phyloP scores from a whole-genome alignment of 2,888 invertebrate genomes.

The Cistogaster globosa region DNA sequence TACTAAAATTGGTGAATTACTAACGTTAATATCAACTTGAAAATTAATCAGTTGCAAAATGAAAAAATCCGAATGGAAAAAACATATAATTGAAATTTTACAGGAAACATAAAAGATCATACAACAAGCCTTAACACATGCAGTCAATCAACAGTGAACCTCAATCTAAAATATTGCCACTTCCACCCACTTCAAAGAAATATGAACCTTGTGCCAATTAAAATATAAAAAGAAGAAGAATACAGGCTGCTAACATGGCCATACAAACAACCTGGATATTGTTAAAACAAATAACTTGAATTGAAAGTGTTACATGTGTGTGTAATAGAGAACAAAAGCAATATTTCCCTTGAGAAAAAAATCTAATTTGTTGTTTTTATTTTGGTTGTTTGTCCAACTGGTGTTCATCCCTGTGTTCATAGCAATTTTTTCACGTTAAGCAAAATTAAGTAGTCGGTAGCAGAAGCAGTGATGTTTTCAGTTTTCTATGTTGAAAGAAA shows the following conservation, averaged over 20 bases:
- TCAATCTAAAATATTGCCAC: neutral
- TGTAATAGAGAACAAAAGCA: neutral
- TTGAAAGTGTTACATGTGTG: neutral
- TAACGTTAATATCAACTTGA: too few relatives aligned
- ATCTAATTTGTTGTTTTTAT: neutral
- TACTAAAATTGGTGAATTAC: too few relatives aligned
- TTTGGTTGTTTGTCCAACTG: neutral
- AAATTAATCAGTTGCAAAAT: too few relatives aligned
- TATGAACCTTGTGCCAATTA: slow-evolving; percentile 63
- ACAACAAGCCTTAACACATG: too few relatives aligned
- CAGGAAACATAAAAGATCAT: too few relatives aligned
- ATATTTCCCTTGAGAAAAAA: slow-evolving; percentile 8
- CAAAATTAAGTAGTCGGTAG: neutral
- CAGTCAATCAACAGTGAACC: too few relatives aligned
- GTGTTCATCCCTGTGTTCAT: neutral
- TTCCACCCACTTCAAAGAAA: slow-evolving; percentile 48
- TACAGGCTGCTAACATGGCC: neutral
- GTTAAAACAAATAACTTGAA: slow-evolving; percentile 16
- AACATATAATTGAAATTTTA: too few relatives aligned
- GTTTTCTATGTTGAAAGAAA: neutral
- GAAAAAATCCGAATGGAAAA: too few relatives aligned
- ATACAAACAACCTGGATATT: slow-evolving; percentile 17
- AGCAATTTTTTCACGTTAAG: neutral
- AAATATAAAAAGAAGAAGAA: slow-evolving; percentile 38
- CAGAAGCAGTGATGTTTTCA: neutral